Conservation (phyloP, 2,888 invertebrate species). For the Conops quadrifasciatus region DNA sequence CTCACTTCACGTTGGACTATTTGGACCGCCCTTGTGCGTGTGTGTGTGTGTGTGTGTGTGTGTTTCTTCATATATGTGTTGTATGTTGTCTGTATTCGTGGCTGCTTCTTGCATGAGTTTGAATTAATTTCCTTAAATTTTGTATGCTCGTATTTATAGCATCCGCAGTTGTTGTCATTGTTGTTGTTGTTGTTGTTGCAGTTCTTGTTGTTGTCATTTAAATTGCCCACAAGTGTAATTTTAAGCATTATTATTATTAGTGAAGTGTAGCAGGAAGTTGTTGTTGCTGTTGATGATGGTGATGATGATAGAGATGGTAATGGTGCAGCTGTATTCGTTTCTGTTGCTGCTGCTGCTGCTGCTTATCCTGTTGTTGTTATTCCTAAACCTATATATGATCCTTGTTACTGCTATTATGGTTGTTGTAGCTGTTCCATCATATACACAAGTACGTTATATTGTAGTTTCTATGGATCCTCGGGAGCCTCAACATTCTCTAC, state of each 20-base stretch:
- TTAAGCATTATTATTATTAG: conserved; percentile 40
- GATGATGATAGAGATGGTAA: background rate
- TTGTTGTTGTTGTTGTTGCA: conserved; percentile 16
- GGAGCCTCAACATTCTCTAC: background rate
- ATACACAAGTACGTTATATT: no score
- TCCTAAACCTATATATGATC: background rate
- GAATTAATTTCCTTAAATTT: no score
- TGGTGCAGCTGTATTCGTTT: background rate
- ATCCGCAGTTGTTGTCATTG: background rate
- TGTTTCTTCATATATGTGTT: background rate
- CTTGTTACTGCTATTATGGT: conserved; percentile 1
- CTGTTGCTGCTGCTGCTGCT: background rate
- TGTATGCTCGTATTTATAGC: background rate
- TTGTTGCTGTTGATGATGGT: background rate
- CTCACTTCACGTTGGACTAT: background rate
- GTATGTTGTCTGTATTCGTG: background rate
- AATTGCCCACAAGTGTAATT: conserved; percentile 42
- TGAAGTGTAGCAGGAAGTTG: conserved; percentile 12
- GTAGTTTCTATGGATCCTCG: no score
- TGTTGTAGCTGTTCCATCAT: background rate
- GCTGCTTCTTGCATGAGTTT: no score
- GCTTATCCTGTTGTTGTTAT: no score
- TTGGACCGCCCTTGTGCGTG: background rate
- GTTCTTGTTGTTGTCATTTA: conserved; percentile 26
- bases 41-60: conserved; percentile 2